These are phyloP conservation scores for Drosophila multiciliata DNA, from an alignment of 2,888 invertebrate species.

Conservation along the genomic window DNA sequence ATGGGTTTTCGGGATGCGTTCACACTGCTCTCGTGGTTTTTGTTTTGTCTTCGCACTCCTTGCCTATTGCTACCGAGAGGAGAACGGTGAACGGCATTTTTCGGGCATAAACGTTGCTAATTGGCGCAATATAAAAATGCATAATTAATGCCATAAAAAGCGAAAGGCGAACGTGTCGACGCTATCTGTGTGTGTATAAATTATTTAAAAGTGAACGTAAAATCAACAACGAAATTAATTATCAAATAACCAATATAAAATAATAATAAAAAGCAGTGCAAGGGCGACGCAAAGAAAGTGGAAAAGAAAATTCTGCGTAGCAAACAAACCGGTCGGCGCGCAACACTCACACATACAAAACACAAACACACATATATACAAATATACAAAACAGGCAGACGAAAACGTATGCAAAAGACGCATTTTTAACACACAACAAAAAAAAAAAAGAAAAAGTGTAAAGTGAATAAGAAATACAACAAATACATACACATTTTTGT, in stretches of 20 bases:
- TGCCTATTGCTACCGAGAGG: slow-evolving; percentile 51
- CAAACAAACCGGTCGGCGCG: slow-evolving; percentile 76
- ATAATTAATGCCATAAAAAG: slow-evolving; percentile 68
- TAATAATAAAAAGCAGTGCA: slow-evolving; percentile 45
- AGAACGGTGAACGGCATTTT: slow-evolving; percentile 40
- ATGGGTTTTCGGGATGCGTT: slow-evolving; percentile 9
- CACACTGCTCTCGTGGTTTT: slow-evolving; percentile 57
- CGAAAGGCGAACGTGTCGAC: slow-evolving; percentile 54
- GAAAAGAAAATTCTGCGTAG: slow-evolving; percentile 76
- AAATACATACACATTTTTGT: slow-evolving; percentile 40
- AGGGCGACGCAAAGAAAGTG: slow-evolving; percentile 60
- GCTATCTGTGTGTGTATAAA: slow-evolving; percentile 55
- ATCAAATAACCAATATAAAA: slow-evolving; percentile 36
- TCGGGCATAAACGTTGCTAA: slow-evolving; percentile 49
- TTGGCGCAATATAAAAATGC: slow-evolving; percentile 46
- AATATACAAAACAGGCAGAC: slow-evolving; percentile 39
- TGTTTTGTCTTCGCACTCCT: slow-evolving; percentile 63
- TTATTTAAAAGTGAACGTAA: slow-evolving; percentile 58
- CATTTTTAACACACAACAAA: slow-evolving; percentile 44
- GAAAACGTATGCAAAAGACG: slow-evolving; percentile 68
- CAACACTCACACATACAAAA: slow-evolving; percentile 61
- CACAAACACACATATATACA: slow-evolving; percentile 53
- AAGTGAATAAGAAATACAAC: slow-evolving; percentile 29
- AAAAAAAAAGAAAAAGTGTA: slow-evolving; percentile 35
- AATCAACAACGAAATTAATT: slow-evolving; percentile 5